Evolutionary conservation across 2,113 vertebrate genomes (phyloP).

Genomic region (Epinephelus moara): DNA sequence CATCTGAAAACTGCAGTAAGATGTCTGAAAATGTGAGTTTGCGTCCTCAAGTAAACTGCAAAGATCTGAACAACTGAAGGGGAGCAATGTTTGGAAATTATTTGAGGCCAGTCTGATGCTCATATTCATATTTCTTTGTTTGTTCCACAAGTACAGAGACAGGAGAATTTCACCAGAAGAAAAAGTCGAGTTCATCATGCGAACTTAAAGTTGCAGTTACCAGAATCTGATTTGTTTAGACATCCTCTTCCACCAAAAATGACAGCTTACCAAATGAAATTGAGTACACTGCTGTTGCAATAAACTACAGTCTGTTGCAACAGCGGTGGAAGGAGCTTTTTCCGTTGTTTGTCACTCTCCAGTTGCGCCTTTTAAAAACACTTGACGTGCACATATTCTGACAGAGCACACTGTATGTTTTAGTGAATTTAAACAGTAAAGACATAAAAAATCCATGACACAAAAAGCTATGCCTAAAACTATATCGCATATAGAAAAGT

Average conservation of each 20-base stretch:
- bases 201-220: background rate
- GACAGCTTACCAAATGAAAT: background rate
- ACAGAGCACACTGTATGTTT: background rate
- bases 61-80: background rate
- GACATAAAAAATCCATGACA: background rate
- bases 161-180: background rate
- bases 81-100: background rate
- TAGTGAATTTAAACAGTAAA: background rate
- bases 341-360: background rate
- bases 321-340: background rate
- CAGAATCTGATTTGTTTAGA: background rate
- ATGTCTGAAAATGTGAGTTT: background rate
- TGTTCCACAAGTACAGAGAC: background rate
- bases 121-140: background rate
- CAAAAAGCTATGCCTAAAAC: no score
- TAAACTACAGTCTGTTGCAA: slow-evolving; percentile 7
- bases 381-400: background rate
- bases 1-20: background rate
- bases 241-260: background rate
- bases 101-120: background rate
- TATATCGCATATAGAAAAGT: background rate
- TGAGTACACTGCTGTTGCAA: background rate
- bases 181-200: background rate
- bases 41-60: slow-evolving; percentile 11
- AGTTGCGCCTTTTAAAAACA: background rate